phyloP scores from a whole-genome alignment of 1,140 invertebrate genomes.

The Panonychus citri region DNA sequence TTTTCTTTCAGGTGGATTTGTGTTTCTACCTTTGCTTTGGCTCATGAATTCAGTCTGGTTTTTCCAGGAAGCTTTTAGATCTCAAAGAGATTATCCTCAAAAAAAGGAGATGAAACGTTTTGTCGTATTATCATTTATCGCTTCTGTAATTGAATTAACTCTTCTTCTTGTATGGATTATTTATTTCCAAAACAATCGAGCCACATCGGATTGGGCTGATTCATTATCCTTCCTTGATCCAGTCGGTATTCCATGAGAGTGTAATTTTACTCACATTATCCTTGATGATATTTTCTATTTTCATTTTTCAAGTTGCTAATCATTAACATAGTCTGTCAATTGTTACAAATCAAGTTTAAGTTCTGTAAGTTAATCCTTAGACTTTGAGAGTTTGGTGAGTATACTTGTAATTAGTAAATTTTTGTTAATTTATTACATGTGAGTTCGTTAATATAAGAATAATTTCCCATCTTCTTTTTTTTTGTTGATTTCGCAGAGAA shows the following conservation, averaged over 20 bases:
- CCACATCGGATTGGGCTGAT: constrained; percentile 23
- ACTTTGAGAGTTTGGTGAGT: constrained; percentile 36
- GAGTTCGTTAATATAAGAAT: neutral
- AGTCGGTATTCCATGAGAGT: constrained; percentile 17
- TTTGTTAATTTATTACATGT: neutral
- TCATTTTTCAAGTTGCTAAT: too few species aligned
- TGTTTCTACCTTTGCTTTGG: constrained; percentile 16
- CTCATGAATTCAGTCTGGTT: constrained; percentile 16
- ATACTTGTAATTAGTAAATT: neutral
- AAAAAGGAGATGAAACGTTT: constrained; percentile 22
- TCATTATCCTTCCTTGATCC: constrained; percentile 25
- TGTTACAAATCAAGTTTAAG: too few species aligned
- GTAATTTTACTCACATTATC: too few species aligned
- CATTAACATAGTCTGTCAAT: too few species aligned
- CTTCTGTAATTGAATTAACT: constrained; percentile 20
- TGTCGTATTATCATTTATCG: constrained; percentile 23
- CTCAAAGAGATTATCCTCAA: constrained; percentile 7
- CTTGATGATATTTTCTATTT: too few species aligned
- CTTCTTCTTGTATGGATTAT: constrained; percentile 22
- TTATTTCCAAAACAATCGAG: constrained; percentile 23
- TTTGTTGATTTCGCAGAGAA: constrained; percentile 6
- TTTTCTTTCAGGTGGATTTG: constrained; percentile 10
- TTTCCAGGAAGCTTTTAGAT: constrained; percentile 6
- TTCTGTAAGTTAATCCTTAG: too few species aligned
- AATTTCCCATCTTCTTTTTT: too few species aligned